Evolutionary conservation across 2,113 vertebrate genomes (phyloP), one percentile per base, ranked within the genome.

Genomic region (Tapirus terrestris): DNA sequence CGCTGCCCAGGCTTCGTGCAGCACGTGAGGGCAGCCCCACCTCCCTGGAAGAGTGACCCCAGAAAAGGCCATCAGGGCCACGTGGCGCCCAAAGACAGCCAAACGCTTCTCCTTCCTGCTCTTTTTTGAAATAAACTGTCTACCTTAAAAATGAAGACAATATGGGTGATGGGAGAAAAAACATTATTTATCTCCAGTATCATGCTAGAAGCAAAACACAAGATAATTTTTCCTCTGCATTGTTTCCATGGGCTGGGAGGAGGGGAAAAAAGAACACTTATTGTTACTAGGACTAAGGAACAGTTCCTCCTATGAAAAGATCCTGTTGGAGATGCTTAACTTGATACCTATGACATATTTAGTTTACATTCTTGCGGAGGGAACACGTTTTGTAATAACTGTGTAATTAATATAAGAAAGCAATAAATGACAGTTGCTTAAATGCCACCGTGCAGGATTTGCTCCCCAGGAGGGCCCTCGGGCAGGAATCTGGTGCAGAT

Each of bases 1-100:
- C 12, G 73, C 36, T 18, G 61, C 4, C 8, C 45, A 8, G 8
- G 0, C 1, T 5, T 14, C 21, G 10, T 6, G 7, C 8, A 0
- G 12, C 21, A 2, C 0, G 0, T 25, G 23, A 39, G 27, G 43
- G 29, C 3, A 0, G 58, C 13, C 33, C 39, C 45, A 0, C 33
- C 21, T 60, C 63, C 36, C 2, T 0, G 13, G 36, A 72, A 11
- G 9, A 45, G 39, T 3, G 14, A 8, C 5, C 77, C 0, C 2
- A 13, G 8, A 33, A 31, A 84, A 91, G 75, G 33, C 25, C 10
- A 0, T 3, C 1, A 33, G 20, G 84, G 81, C 58, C 10, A 29
- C 4, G 14, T 10, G 53, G 53, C 8, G 5, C 27, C 33, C n/a
- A 1, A 21, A 21, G 3, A 6, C 4, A 7, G 56, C 39, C 29